A percentile compares a stretch with the other conserved stretches of the same genome.
Conservation (phyloP, 1,140 invertebrate genomes). For the Diabrotica virgifera region DNA sequence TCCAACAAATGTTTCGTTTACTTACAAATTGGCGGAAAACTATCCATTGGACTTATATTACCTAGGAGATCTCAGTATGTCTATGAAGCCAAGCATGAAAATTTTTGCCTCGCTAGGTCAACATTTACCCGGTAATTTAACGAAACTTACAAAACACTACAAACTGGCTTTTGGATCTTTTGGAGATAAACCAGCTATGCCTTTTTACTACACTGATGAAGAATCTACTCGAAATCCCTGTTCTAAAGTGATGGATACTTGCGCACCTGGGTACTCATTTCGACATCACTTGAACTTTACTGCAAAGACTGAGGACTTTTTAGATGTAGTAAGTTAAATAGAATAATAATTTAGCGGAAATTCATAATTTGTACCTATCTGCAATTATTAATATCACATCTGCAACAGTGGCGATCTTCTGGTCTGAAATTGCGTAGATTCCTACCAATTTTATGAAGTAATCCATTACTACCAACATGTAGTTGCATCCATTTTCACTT, state of each 20-base stretch:
- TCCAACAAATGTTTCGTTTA: slow-evolving; percentile 36
- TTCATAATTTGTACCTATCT: too few relatives aligned
- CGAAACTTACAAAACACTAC: slow-evolving; percentile 72
- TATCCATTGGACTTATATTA: slow-evolving; percentile 93
- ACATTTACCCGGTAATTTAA: slow-evolving; percentile 50
- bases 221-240: slow-evolving; percentile 39
- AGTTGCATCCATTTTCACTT: too few relatives aligned
- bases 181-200: slow-evolving; percentile 54
- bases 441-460: too few relatives aligned
- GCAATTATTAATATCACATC: too few relatives aligned
- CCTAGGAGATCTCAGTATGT: slow-evolving; percentile 86
- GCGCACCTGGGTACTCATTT: slow-evolving; percentile 37
- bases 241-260: slow-evolving; percentile 13
- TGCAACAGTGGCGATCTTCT: too few relatives aligned
- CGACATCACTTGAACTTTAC: slow-evolving; percentile 44
- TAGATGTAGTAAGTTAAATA: slow-evolving; percentile 36
- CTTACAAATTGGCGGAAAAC: slow-evolving; percentile 60
- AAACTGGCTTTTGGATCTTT: slow-evolving; percentile 66
- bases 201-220: slow-evolving; percentile 48
- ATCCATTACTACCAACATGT: too few relatives aligned
- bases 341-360: too few relatives aligned
- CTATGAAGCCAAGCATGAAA: slow-evolving; percentile 84
- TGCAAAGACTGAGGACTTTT: slow-evolving; percentile 32
- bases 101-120: slow-evolving; percentile 73
- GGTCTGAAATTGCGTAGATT: too few relatives aligned